A percentile compares a stretch with the other conserved stretches of the same genome.
Conservation (phyloP, 2,113 vertebrate genomes). For the Charina bottae region DNA sequence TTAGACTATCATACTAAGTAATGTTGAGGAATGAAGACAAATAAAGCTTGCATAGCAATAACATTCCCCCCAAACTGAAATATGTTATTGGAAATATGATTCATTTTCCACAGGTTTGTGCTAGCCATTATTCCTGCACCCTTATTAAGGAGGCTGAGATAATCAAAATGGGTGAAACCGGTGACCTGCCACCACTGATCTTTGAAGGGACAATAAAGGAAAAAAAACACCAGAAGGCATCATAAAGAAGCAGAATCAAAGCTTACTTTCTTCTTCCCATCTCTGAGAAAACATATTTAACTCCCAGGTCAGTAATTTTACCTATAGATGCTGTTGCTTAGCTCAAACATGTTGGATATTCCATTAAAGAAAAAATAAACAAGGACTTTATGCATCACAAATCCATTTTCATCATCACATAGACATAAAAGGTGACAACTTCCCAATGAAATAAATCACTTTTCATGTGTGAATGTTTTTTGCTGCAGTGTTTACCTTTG, state of each 20-base stretch:
- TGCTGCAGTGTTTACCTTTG: constrained; percentile 49
- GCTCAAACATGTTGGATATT: constrained; percentile 40
- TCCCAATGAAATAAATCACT: constrained; percentile 62
- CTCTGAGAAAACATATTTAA: constrained; percentile 3
- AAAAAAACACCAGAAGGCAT: not conserved
- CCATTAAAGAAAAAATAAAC: constrained; percentile 63
- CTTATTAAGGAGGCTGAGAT: not conserved
- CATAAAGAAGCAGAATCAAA: not conserved
- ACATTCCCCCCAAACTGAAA: not conserved
- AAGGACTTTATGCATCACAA: constrained; percentile 47
- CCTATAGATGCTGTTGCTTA: constrained; percentile 44
- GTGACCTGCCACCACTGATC: not conserved
- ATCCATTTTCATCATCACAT: constrained; percentile 50
- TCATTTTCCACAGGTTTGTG: not conserved
- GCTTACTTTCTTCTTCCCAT: constrained; percentile 24
- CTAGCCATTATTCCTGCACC: not conserved
- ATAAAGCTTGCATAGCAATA: not conserved
- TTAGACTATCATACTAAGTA: no score
- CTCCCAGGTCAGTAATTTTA: constrained; percentile 17
- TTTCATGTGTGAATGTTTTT: constrained; percentile 8
- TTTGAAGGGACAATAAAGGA: not conserved
- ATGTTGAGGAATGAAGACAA: not conserved
- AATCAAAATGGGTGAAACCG: not conserved
- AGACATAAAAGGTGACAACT: constrained; percentile 44
- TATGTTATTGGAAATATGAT: not conserved